Evolutionary conservation across 2,888 invertebrate species (phyloP).

Genomic region (Fragum sueziense): DNA sequence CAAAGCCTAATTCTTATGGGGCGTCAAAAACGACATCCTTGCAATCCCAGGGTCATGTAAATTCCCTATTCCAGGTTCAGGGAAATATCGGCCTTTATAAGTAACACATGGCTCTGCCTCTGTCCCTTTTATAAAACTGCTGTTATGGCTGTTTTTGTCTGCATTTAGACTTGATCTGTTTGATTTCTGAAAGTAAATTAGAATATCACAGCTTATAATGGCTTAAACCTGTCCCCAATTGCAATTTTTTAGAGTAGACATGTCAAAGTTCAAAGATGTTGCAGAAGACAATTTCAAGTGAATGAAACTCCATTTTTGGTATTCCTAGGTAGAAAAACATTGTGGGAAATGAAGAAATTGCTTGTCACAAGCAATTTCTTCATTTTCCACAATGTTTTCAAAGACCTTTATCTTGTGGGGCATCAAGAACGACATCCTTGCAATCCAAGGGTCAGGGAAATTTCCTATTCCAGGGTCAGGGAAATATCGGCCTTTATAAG

Average conservation of each 20-base stretch:
- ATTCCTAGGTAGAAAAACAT: neutral
- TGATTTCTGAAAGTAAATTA: slow-evolving; percentile 21
- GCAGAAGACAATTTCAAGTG: neutral
- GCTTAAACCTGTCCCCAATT: neutral
- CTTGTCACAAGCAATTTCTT: neutral
- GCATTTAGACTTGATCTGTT: slow-evolving; percentile 28
- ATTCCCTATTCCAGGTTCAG: slow-evolving; percentile 29
- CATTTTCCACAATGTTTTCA: neutral
- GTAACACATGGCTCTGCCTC: slow-evolving; percentile 6
- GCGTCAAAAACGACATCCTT: slow-evolving; percentile 64
- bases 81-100: slow-evolving; percentile 39
- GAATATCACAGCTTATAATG: neutral
- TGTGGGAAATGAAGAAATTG: neutral
- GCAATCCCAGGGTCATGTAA: too few relatives aligned
- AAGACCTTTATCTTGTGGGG: too few relatives aligned
- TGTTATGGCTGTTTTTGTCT: slow-evolving; percentile 15
- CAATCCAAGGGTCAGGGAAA: too few relatives aligned
- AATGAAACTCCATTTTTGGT: too few relatives aligned
- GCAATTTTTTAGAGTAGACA: neutral
- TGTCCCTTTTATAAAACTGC: neutral
- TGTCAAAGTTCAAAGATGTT: neutral
- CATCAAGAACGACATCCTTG: slow-evolving; percentile 71
- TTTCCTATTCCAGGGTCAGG: slow-evolving; percentile 34
- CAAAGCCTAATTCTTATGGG: too few relatives aligned
- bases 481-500: slow-evolving; percentile 36